phyloP scores from a whole-genome alignment of 2,797 vertebrate species.

The Lithobates sylvaticus region DNA sequence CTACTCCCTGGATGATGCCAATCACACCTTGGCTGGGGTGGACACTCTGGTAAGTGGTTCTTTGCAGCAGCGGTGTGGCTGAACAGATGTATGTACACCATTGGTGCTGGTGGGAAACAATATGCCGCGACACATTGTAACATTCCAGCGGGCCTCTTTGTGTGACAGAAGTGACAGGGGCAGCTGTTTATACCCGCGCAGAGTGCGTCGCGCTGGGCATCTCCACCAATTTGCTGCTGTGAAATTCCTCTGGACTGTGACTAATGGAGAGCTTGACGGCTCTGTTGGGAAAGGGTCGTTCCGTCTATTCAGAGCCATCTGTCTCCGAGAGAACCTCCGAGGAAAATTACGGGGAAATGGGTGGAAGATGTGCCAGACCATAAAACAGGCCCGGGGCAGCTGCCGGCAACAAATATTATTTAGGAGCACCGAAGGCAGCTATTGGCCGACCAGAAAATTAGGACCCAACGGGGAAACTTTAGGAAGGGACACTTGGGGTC shows the following conservation, averaged over 20 bases:
- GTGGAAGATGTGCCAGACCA: neutral
- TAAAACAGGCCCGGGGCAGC: neutral
- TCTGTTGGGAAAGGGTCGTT: neutral
- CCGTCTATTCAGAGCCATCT: slow-evolving; percentile 22
- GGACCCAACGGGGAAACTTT: too few relatives aligned
- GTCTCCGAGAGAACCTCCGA: neutral
- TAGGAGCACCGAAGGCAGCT: too few relatives aligned
- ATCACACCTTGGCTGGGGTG: slow-evolving; percentile 89
- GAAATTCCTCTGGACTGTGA: slow-evolving; percentile 48
- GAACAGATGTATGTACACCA: neutral
- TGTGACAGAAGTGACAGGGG: neutral
- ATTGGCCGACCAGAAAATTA: too few relatives aligned
- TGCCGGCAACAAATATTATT: too few relatives aligned
- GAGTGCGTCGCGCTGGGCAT: neutral
- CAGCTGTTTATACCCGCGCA: neutral
- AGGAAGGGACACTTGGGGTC: too few relatives aligned
- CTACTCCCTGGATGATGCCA: slow-evolving; percentile 90
- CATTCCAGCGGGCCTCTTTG: neutral
- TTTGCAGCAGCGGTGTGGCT: neutral
- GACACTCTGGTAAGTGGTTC: slow-evolving; percentile 85
- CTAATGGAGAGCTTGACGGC: slow-evolving; percentile 28
- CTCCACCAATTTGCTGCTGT: slow-evolving; percentile 1
- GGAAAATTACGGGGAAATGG: neutral
- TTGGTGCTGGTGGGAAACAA: neutral
- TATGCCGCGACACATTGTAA: too few relatives aligned